A percentile compares a stretch with the other conserved stretches of the same genome.
These are phyloP conservation scores for Eubasilissa splendida DNA, from an alignment of 2,888 invertebrate species.

Conservation along the genomic window DNA sequence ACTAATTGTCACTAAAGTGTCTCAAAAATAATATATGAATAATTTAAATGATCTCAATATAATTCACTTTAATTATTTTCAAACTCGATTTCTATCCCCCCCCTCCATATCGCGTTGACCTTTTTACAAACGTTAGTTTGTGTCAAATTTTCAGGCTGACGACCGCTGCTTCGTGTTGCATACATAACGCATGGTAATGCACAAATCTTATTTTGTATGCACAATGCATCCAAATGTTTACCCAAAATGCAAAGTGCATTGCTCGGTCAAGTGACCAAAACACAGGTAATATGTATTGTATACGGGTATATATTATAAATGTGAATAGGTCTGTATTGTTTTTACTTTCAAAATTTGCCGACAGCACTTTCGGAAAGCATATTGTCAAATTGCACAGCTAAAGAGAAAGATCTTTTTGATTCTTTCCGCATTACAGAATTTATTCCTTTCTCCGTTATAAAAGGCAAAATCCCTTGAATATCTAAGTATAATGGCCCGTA, in stretches of 20 bases:
- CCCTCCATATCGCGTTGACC: too few species aligned
- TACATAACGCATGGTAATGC: constrained; percentile 22
- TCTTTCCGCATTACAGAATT: background rate
- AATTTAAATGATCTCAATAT: too few species aligned
- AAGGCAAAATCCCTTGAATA: too few species aligned
- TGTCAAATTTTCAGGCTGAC: constrained; percentile 9
- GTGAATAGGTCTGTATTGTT: background rate
- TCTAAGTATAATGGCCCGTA: too few species aligned
- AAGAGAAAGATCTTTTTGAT: constrained; percentile 1
- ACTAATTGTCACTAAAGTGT: too few species aligned
- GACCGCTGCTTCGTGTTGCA: constrained; percentile 6
- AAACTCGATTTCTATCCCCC: too few species aligned
- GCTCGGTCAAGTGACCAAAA: constrained; percentile 16
- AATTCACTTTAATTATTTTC: too few species aligned
- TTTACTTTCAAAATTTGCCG: constrained; percentile 15
- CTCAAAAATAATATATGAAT: too few species aligned
- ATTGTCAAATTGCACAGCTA: constrained; percentile 16
- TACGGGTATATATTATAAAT: background rate
- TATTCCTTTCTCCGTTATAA: background rate
- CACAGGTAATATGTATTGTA: background rate
- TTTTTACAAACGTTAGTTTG: background rate
- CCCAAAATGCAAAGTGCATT: constrained; percentile 33
- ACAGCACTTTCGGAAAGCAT: background rate
- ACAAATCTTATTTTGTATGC: constrained; percentile 27
- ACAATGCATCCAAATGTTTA: constrained; percentile 32